Evolutionary conservation across 2,797 vertebrate species (phyloP), one percentile per base, ranked within the genome.

Genomic region (Sciurus vulgaris): DNA sequence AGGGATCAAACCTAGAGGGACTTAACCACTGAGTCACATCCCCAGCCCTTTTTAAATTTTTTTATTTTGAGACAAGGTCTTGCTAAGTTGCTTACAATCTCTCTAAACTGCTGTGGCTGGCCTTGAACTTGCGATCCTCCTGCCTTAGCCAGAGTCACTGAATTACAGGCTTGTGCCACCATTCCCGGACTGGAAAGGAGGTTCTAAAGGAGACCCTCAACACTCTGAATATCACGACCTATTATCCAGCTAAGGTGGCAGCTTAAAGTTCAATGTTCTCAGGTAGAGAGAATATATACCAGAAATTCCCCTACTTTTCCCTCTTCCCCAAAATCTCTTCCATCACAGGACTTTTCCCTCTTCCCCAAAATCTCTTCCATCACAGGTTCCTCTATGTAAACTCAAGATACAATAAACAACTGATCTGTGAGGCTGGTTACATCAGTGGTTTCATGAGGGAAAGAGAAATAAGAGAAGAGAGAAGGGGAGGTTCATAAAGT

Each of bases 361-460:
- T 76, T 74, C n/a, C 54, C 56, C 41, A 87, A 0, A 7, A 35
- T n/a, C 33, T 96, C 72, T 65, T 61, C 44, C 47, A 69, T 54
- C 67, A 86, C 38, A 89, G 83, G 67, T 78, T 96, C 85, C 90
- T 96, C 93, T 95, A 73, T 93, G 73, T 30, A 87, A 86, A 61
- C 24, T 79, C 41, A 78, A 94, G 89, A 82, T 49, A 93, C 30
- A 41, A 82, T 47, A 70, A 95, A 83, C 44, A 88, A 67, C 20
- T 44, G n/a, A 41, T 78, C 59, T 96, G 17, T 86, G 76, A 85
- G 59, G 44, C 12, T 91, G 56, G 12, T 95, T 78, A 77, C 44
- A 86, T 65, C 22, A 91, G 72, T 74, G 61, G 51, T 67, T 87
- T 12, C n/a, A 35, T 78, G 14, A n/a, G 93, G 33, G 59, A 33